Conservation (phyloP, 2,797 vertebrate species). For the Spondyliosoma cantharus region DNA sequence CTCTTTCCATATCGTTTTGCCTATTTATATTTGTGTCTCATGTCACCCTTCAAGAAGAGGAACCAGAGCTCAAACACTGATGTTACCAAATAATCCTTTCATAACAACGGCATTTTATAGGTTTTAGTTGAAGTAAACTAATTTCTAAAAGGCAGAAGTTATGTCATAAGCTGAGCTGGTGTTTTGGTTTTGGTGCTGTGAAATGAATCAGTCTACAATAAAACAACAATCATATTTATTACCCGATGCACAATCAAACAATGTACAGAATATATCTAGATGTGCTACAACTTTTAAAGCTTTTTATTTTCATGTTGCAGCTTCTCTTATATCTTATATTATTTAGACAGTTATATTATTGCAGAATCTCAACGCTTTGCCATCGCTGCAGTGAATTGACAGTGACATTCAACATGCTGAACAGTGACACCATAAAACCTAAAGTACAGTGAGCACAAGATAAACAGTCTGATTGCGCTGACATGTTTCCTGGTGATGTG, state of each 20-base stretch:
- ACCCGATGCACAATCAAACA: no score
- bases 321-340: neutral
- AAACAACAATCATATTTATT: neutral
- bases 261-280: neutral
- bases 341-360: neutral
- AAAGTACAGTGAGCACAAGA: neutral
- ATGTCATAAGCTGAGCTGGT: neutral
- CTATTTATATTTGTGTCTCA: neutral
- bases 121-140: neutral
- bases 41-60: neutral
- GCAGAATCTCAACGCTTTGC: neutral
- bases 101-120: neutral
- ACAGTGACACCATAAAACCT: neutral
- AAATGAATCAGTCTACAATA: no score
- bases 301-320: neutral
- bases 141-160: neutral
- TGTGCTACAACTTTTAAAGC: neutral
- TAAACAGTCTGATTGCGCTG: conserved; percentile 1
- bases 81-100: neutral
- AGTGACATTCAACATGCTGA: neutral
- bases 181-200: no score
- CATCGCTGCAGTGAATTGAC: neutral
- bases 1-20: neutral
- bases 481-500: conserved; percentile 2
- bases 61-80: neutral